These are phyloP conservation scores for Dione juno DNA, from an alignment of 2,888 invertebrate genomes.

Conservation along the genomic window DNA sequence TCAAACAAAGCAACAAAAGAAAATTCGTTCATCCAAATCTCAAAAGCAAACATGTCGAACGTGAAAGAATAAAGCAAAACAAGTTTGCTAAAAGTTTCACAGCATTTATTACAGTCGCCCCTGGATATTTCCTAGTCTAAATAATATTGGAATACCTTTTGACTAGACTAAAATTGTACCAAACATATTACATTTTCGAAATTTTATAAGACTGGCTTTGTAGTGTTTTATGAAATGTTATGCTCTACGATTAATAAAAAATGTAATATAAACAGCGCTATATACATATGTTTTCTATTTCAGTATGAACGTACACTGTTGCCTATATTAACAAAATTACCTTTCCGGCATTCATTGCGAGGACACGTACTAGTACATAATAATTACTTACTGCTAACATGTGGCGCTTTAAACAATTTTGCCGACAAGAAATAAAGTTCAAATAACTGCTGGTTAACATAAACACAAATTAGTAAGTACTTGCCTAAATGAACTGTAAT, in stretches of 20 bases:
- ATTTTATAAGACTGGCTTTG: conserved; percentile 18
- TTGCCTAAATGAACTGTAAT: conserved; percentile 48
- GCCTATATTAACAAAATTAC: conserved; percentile 13
- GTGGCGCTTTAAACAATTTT: conserved; percentile 12
- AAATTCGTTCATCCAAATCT: conserved; percentile 55
- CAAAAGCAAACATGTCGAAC: conserved; percentile 71
- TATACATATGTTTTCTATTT: not conserved
- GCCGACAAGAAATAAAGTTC: conserved; percentile 29
- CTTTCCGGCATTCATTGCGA: not conserved
- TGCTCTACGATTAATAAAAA: not conserved
- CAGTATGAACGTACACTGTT: not conserved
- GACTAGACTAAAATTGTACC: conserved; percentile 19
- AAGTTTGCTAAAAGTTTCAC: conserved; percentile 69
- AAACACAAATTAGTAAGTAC: conserved; percentile 45
- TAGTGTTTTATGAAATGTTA: conserved; percentile 13
- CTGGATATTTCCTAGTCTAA: conserved; percentile 40
- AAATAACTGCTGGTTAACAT: conserved; percentile 34
- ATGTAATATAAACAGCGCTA: not conserved
- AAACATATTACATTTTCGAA: conserved; percentile 24
- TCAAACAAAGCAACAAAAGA: conserved; percentile 44
- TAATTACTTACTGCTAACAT: conserved; percentile 8
- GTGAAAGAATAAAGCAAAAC: conserved; percentile 59
- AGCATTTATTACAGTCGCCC: conserved; percentile 71
- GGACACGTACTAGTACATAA: conserved; percentile 3
- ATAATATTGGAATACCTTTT: conserved; percentile 35